Evolutionary conservation across 1,140 invertebrate species (phyloP).

Genomic region (Teleopsis dalmanni): DNA sequence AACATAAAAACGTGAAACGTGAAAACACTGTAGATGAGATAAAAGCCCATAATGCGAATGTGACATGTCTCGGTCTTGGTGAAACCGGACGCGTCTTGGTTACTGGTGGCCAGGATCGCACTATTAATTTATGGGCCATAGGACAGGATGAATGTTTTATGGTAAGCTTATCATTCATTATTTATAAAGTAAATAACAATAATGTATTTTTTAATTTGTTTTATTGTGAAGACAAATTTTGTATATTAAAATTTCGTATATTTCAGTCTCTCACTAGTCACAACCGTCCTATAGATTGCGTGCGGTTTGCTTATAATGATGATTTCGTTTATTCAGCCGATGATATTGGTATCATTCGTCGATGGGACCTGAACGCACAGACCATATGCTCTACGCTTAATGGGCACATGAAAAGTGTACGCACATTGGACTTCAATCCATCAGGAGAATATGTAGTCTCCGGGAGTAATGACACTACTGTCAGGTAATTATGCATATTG

Average conservation of each 20-base stretch:
- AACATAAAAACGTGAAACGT: no score
- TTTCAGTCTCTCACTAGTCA: constrained; percentile 68
- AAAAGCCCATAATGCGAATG: constrained; percentile 71
- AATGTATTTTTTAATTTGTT: background rate
- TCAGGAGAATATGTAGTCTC: constrained; percentile 91
- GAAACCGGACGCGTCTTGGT: constrained; percentile 88
- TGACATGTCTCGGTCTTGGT: constrained; percentile 78
- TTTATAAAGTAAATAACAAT: background rate
- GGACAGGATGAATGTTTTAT: constrained; percentile 93
- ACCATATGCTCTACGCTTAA: constrained; percentile 86
- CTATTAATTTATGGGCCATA: constrained; percentile 95
- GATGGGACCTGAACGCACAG: constrained; percentile 93
- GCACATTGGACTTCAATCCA: constrained; percentile 92
- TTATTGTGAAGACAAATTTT: no score
- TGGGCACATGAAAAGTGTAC: constrained; percentile 85
- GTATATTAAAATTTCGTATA: no score
- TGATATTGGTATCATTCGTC: constrained; percentile 84
- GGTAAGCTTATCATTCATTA: constrained; percentile 52
- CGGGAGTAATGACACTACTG: constrained; percentile 83
- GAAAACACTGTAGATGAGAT: constrained; percentile 74
- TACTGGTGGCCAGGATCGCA: constrained; percentile 94
- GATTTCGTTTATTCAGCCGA: constrained; percentile 93
- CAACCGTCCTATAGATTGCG: constrained; percentile 87
- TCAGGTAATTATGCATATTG: no score
- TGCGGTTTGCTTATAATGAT: constrained; percentile 88